These are phyloP conservation scores for Conistra vaccinii DNA, from an alignment of 2,888 invertebrate species.

Conservation along the genomic window DNA sequence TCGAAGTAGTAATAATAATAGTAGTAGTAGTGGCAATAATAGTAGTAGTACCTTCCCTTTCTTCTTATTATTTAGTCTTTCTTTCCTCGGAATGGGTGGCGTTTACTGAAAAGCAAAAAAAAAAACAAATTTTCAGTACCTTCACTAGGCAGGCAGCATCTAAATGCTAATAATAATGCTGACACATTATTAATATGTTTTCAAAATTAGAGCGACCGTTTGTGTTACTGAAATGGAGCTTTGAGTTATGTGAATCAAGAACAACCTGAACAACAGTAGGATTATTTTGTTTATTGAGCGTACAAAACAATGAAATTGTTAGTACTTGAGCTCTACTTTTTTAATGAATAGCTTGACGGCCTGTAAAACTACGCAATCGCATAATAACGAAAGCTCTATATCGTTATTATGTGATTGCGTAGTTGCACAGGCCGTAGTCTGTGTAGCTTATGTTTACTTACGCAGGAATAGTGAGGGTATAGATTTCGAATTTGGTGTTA, in stretches of 20 bases:
- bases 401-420: neutral
- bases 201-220: neutral
- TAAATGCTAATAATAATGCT: neutral
- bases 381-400: too few relatives aligned
- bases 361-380: too few relatives aligned
- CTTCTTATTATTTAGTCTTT: slow-evolving; percentile 72
- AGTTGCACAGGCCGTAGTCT: neutral
- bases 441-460: slow-evolving; percentile 66
- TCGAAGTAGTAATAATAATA: too few relatives aligned
- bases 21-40: too few relatives aligned
- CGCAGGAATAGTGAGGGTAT: slow-evolving; percentile 86
- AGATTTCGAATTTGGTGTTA: slow-evolving; percentile 87
- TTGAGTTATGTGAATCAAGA: neutral
- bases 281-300: too few relatives aligned
- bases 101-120: slow-evolving; percentile 80
- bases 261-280: neutral
- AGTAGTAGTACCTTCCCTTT: neutral
- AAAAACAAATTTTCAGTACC: too few relatives aligned
- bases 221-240: neutral
- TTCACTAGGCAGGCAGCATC: neutral
- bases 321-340: neutral
- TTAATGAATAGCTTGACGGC: too few relatives aligned
- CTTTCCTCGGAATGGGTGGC: slow-evolving; percentile 84
- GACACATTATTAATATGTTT: neutral
- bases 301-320: neutral